phyloP scores from a whole-genome alignment of 2,113 vertebrate genomes.

The Callionymus lyra region DNA sequence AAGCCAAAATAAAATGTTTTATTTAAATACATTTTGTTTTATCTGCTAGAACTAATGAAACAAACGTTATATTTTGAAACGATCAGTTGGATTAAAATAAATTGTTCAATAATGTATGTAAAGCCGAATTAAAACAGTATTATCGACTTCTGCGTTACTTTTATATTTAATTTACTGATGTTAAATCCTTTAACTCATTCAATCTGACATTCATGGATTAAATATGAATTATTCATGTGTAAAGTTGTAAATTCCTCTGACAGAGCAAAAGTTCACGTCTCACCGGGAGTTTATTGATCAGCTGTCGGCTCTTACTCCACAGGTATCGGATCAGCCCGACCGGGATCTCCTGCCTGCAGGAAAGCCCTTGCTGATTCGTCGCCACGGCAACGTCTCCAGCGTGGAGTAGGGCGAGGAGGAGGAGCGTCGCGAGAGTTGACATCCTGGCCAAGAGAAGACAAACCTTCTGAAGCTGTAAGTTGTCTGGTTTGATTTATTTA shows the following conservation, averaged over 20 bases:
- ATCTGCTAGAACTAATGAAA: too few species aligned
- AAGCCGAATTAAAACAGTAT: too few species aligned
- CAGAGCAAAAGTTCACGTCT: conserved; percentile 4
- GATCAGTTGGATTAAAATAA: too few species aligned
- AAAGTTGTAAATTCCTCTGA: neutral
- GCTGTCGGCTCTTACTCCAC: conserved; percentile 21
- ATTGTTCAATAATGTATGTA: too few species aligned
- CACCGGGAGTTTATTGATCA: conserved; percentile 40
- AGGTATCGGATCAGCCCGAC: conserved; percentile 28
- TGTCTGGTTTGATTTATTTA: conserved; percentile 18
- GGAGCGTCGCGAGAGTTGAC: conserved; percentile 2
- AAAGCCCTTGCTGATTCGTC: neutral
- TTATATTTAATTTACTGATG: too few species aligned
- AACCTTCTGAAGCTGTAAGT: conserved; percentile 23
- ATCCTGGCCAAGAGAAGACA: conserved; percentile 16
- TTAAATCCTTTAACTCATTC: too few species aligned
- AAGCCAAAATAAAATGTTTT: too few species aligned
- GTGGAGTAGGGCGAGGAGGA: conserved; percentile 12
- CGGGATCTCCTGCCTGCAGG: conserved; percentile 27
- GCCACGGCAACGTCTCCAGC: neutral
- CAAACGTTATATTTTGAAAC: too few species aligned
- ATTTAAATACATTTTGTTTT: too few species aligned
- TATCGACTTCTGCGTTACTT: too few species aligned
- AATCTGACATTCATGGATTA: neutral
- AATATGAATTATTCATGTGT: too few species aligned